Percentiles rank a stretch among this genome's conserved stretches.
Evolutionary conservation across 92 coral and sea anemone genomes (phyloP).

Genomic region (Epizoanthus illoricatus): DNA sequence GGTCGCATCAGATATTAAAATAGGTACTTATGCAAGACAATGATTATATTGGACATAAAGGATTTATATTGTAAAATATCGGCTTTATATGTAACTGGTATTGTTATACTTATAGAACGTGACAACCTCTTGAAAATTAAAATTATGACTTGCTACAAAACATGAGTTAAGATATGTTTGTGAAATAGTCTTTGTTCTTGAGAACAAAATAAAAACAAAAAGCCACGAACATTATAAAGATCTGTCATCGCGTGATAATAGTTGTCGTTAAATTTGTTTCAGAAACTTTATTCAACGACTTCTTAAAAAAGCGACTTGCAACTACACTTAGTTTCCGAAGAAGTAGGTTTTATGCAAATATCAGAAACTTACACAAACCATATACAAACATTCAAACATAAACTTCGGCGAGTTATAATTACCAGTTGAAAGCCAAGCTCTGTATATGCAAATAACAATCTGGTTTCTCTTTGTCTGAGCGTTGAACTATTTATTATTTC

Average conservation of each 20-base stretch:
- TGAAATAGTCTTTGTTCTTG: background rate
- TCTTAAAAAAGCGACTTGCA: background rate
- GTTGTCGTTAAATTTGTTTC: background rate
- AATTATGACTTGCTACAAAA: background rate
- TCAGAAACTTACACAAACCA: background rate
- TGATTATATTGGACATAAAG: background rate
- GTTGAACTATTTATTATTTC: background rate
- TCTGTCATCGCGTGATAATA: background rate
- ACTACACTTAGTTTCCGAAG: background rate
- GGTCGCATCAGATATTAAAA: slow-evolving; percentile 5
- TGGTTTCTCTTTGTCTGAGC: background rate
- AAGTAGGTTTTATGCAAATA: slow-evolving; percentile 27
- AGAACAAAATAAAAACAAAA: background rate
- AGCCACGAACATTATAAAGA: background rate
- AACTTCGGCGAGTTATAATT: background rate
- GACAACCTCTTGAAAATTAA: slow-evolving; percentile 10
- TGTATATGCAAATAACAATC: background rate
- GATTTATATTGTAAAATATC: background rate
- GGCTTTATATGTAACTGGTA: background rate
- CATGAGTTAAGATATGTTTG: background rate
- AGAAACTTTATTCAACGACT: background rate
- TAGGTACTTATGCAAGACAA: slow-evolving; percentile 5
- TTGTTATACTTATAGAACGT: slow-evolving; percentile 9
- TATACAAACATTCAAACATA: slow-evolving; percentile 5
- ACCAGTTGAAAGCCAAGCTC: background rate